phyloP scores from a whole-genome alignment of 2,113 vertebrate species.

The Gymnorhina tibicen region DNA sequence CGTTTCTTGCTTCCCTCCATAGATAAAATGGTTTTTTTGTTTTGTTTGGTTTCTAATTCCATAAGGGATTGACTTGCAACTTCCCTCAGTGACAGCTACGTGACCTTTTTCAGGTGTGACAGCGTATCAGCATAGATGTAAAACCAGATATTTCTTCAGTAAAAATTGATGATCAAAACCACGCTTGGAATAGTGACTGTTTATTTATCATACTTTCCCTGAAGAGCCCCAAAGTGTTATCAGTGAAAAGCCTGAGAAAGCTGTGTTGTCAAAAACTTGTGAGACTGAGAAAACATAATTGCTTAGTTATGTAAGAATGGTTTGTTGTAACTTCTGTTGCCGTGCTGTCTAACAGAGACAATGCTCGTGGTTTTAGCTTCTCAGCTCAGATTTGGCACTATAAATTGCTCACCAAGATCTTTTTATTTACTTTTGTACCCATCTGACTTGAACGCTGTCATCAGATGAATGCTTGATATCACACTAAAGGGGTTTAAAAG shows the following conservation, averaged over 20 bases:
- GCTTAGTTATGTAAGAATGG: not conserved
- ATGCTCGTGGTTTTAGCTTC: not conserved
- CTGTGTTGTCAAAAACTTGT: constrained; percentile 22
- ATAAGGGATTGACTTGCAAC: not conserved
- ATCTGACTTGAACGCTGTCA: not conserved
- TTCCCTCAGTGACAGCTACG: not conserved
- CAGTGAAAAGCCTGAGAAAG: not conserved
- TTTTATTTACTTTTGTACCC: not conserved
- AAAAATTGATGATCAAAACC: not conserved
- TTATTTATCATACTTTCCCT: constrained; percentile 18
- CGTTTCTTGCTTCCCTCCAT: not conserved
- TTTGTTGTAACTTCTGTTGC: constrained; percentile 6
- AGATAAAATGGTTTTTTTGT: not conserved
- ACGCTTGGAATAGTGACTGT: not conserved
- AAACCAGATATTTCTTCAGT: not conserved
- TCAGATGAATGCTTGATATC: not conserved
- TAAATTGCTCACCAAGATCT: not conserved
- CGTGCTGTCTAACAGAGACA: not conserved
- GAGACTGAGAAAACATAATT: constrained; percentile 28
- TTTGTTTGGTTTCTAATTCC: not conserved
- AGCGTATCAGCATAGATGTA: not conserved
- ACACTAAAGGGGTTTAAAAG: not conserved
- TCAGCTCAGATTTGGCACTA: not conserved
- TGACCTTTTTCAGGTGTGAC: not conserved
- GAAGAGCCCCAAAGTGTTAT: not conserved